Evolutionary conservation across 2,888 invertebrate species (phyloP), one percentile per base, ranked within the genome.

Genomic region (Eucriotettix oculatus): DNA sequence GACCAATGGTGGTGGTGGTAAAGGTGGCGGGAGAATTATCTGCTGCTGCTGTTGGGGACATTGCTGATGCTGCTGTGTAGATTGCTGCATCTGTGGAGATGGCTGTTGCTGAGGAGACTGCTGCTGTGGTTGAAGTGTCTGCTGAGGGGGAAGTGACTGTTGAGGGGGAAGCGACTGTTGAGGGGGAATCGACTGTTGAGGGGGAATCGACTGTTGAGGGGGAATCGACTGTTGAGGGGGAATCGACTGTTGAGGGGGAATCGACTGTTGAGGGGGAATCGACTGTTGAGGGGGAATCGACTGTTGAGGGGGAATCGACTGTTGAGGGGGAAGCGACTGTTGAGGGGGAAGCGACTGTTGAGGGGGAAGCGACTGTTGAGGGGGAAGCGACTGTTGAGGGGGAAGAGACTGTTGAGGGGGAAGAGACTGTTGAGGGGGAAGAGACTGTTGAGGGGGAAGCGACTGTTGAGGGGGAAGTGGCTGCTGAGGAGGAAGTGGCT

Each of bases 181-280:
- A n/a, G 17, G 17, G 16, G 40, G 56, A 29, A 52, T 57, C 52
- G 60, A 48, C 41, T 14, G 43, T 43, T 53, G 53, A 12, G 17
- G n/a, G 16, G 53, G 58, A 71, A 75, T 62, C n/a, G n/a, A n/a
- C 73, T 75, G 62, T 74, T 69, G 72, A 75, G 67, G 75, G 75
- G 55, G 72, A 75, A 65, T 68, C 74, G 58, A 12, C 52, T 17
- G 52, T 42, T 42, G 62, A 11, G 12, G 44, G 58, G 44, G 58
- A 16, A 54, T 53, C 44, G 12, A 10, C n/a, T 17, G 58, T 54
- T 12, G 58, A 44, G 16, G 17, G 53, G 2, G 58, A 16, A 40
- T 14, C 48, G n/a, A n/a, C n/a, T 44, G 44, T 10, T 58, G 44
- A 10, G 41, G 12, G 10, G 14, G 52, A 12, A 29, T 9, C 2